Base-by-base conservation (phyloP, 2,113 vertebrate species). In the Turdus rufiventris region DNA sequence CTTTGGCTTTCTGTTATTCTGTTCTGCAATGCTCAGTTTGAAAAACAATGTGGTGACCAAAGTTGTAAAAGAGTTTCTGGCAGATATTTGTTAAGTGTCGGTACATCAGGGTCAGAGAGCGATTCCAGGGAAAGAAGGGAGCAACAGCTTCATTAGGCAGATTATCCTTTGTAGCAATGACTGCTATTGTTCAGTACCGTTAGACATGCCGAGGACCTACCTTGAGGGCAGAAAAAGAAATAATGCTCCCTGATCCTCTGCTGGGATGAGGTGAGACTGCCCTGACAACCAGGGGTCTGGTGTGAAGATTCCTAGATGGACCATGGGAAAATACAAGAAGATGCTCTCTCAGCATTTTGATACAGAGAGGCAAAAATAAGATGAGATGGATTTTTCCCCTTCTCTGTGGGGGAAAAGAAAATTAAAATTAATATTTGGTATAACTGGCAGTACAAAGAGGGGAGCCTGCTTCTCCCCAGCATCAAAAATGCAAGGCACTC, bases 11-110 rank as follows among this genome's bases (percentile, higher is more conserved):
- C 42, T 80, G 16, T 65, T 77, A 58, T 9, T 70, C 60, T 90
- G 45, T 63, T 57, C 76, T 89, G 71, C n/a, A 76, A 6, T 33
- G 81, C 53, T 81, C 25, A 9, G 23, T 51, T 53, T 77, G 53
- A 89, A 94, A 76, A 60, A 36, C 31, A 85, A 18, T 0, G 7
- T 57, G 67, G 34, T 82, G 72, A 50, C 31, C 61, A 36, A 94
- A 97, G 88, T 88, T 93, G 34, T 36, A 45, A 38, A 34, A 34
- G 33, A 92, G 48, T 89, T 96, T 87, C 74, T 77, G 71, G 58
- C 12, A 45, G n/a, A 28, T 93, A 92, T 54, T 9, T 47, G 2
- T 80, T 33, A 48, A 57, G 33, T 12, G 11, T n/a, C 7, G 2
- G 25, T 66, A 56, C 18, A 51, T 43, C 18, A 19, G 36, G 26